These are phyloP conservation scores for Donacobius atricapilla DNA, from an alignment of 2,113 vertebrate genomes.

Conservation along the genomic window DNA sequence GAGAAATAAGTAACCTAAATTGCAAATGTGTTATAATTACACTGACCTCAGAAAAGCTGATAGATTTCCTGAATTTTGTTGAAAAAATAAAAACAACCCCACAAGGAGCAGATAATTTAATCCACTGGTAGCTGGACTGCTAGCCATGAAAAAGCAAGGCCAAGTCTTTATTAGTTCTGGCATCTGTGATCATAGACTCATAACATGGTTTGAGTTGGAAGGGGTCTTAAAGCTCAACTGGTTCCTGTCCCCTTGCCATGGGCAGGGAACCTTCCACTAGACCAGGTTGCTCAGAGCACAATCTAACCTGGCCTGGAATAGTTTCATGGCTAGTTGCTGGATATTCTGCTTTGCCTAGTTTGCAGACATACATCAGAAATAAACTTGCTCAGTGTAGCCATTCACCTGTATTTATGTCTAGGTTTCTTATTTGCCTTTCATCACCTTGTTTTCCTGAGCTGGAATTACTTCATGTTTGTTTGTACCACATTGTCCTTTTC, in stretches of 20 bases:
- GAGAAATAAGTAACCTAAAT: conserved; percentile 37
- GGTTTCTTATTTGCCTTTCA: not conserved
- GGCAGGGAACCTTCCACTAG: not conserved
- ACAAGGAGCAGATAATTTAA: not conserved
- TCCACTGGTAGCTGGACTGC: not conserved
- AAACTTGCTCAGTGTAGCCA: not conserved
- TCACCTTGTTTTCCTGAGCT: not conserved
- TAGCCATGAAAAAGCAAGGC: not conserved
- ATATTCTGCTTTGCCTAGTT: not conserved
- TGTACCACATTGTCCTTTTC: not conserved
- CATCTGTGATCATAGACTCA: not conserved
- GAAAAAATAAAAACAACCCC: not conserved
- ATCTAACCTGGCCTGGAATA: not conserved
- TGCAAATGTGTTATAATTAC: not conserved
- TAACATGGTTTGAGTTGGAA: not conserved
- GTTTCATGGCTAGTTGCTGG: not conserved
- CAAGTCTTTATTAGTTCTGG: not conserved
- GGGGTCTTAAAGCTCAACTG: not conserved
- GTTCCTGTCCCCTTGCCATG: not conserved
- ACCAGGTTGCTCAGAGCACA: not conserved
- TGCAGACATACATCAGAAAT: not conserved
- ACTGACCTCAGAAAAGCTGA: not conserved
- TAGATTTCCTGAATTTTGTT: not conserved
- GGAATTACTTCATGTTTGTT: not conserved
- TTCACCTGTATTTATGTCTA: not conserved